Evolutionary conservation across 2,888 invertebrate species (phyloP), one percentile per base, ranked within the genome.

Genomic region (Drosophila pseudotakahashii): DNA sequence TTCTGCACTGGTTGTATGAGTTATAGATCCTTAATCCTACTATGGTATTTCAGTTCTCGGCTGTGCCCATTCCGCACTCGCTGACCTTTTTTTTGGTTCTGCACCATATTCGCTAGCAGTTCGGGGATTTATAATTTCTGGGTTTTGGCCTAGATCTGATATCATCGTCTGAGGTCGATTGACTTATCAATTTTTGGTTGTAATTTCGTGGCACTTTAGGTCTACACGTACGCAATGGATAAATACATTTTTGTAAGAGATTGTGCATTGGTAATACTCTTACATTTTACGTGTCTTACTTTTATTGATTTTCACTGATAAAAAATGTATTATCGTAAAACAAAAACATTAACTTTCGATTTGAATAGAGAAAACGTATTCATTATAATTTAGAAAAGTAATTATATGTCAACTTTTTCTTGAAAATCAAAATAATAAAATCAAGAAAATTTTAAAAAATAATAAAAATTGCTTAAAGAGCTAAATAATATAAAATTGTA

Each of bases 51-150:
- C 1, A 16, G 9, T 41, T 41, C 5, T 13, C 1, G 34, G 19
- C 30, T 32, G 13, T 19, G 4, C 26, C 44, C 34, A 70, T 64
- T 80, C 68, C 54, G 63, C 60, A 39, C 72, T 41, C 77, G 42
- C 23, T 67, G 84, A 75, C 7, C 54, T 63, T 78, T 77, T 81
- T 81, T 81, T 78, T 61, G 77, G 60, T 39, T 81, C 87, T 81
- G 85, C 63, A 1, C 5, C n/a, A 73, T 13, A 42, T 50, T 39
- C 34, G 16, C 7, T 41, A 45, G n/a, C 59, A 66, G 57, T 62
- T 73, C 60, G 67, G 53, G 74, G 76, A 79, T 81, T 78, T 81
- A 87, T 81, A 84, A 79, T 68, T 84, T 81, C 68, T 75, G 75
- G 53, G 36, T 50, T 32, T 48, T 54, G 44, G 50, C 55, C 58